Percentiles rank a stretch among this genome's conserved stretches.
phyloP scores from a whole-genome alignment of 2,888 invertebrate species.

The Mesochorus sp. region DNA sequence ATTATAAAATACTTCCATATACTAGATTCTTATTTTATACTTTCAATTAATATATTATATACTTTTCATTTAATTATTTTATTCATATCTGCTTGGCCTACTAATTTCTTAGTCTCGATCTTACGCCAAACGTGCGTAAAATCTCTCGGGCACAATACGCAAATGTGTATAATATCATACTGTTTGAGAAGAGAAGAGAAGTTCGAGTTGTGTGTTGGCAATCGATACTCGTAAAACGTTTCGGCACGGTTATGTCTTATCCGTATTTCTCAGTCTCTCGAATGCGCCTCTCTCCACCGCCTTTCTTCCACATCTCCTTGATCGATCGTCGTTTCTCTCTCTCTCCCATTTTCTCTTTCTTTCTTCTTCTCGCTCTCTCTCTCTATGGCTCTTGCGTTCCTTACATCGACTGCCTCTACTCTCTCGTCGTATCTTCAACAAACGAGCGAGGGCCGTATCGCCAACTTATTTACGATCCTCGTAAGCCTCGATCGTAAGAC shows the following conservation, averaged over 20 bases:
- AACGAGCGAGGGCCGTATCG: constrained; percentile 73
- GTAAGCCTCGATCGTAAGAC: constrained; percentile 76
- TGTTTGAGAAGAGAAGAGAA: constrained; percentile 46
- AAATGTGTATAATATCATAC: constrained; percentile 18
- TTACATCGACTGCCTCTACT: constrained; percentile 23
- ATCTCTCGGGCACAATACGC: neutral
- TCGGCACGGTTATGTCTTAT: constrained; percentile 68
- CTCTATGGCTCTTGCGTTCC: neutral
- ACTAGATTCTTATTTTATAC: too few relatives aligned
- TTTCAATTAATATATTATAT: too few relatives aligned
- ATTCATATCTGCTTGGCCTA: too few relatives aligned
- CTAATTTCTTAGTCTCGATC: neutral
- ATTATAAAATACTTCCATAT: too few relatives aligned
- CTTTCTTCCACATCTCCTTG: constrained; percentile 44
- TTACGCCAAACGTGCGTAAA: constrained; percentile 1
- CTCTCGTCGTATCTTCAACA: constrained; percentile 70
- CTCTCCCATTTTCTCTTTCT: neutral
- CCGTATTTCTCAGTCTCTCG: constrained; percentile 51
- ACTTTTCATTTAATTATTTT: too few relatives aligned
- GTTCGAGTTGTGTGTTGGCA: constrained; percentile 68
- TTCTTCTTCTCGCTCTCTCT: neutral
- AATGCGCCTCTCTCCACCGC: constrained; percentile 21
- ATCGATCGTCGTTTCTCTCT: constrained; percentile 40
- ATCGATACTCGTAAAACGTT: constrained; percentile 74
- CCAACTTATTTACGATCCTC: constrained; percentile 77